Base-by-base conservation (phyloP, 2,797 vertebrate species). In the Neoniphon sammara region DNA sequence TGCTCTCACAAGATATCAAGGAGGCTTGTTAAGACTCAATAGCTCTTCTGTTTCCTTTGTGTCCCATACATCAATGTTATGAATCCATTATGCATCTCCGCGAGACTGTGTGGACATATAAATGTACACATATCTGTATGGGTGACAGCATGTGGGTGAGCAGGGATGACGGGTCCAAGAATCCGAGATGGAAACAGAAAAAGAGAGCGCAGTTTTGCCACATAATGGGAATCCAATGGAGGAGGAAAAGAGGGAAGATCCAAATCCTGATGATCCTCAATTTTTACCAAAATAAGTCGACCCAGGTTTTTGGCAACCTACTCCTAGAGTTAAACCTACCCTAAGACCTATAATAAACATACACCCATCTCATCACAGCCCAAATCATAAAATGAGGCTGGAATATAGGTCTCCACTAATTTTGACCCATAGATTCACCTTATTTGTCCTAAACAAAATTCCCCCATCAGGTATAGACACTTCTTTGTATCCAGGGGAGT, bases 111-210 rank as follows among this genome's bases (percentile, higher is more conserved):
- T 70, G 7, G 5, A 5, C 31, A 34, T 34, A 34, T 34, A 34
- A 34, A 34, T 27, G 25, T 27, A 4, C 25, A 27, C 25, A 27
- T 27, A 27, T 34, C 31, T 34, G 31, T 34, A 34, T 34, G 5
- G 31, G 31, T 34, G 31, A 34, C 31, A 34, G 31, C 31, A 8
- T 34, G 73, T 50, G 74, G 60, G 55, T 52, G 71, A 88, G 87
- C 91, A 95, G 95, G 94, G 94, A 94, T 89, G 94, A 95, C 92
- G 95, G 93, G 86, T 95, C 94, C 82, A 96, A 96, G 93, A 94
- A 96, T 25, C 36, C 36, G 8, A 12, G 47, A 52, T 31, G 31
- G n/a, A 23, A 58, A 69, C 5, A 54, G 8, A 9, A 25, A 12
- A 53, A 47, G 7, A 23, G 27, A 42, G 21, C 27, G 39, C 2